Evolutionary conservation across 2,888 invertebrate genomes (phyloP), one percentile per base, ranked within the genome.

Genomic region (Tillus elongatus): DNA sequence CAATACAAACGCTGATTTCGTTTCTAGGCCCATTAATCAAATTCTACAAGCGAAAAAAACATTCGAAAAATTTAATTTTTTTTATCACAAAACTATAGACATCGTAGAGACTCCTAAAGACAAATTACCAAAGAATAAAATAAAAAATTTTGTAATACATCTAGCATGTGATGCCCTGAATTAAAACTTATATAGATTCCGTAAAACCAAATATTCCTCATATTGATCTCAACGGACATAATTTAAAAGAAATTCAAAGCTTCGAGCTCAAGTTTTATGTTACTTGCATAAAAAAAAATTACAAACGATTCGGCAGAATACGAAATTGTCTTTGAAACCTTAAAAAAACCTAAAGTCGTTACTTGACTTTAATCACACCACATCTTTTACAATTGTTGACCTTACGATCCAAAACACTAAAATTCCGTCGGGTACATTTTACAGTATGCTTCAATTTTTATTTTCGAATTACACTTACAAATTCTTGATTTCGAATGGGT

Each of bases 1-100:
- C 4, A 58, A 60, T 37, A 33, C 44, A 4, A 51, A 52, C 37
- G 60, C 55, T 3, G 61, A 61, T 26, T 53, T n/a, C n/a, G 6
- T 19, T n/a, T 19, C 24, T n/a, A 19, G 24, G n/a, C 6, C 6
- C 24, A 6, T n/a, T 19, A 8, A n/a, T 19, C 24, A 19, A 19
- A 6, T 50, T 8, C 48, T 2, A 53, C 49, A 40, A 13, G 30
- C 16, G 19, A 11, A 15, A 11, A 19, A 14, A 36, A 6, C 26
- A 29, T 28, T 35, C 36, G 13, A 29, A n/a, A 11, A 24, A n/a
- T 19, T 19, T 19, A 19, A 8, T 19, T 8, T 8, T 8, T 19
- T 19, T n/a, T n/a, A 19, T 19, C n/a, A 19, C n/a, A n/a, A 19
- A 19, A 19, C 6, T 19, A 6, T 8, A 19, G 24, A 19, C 6